Evolutionary conservation across 1,140 invertebrate genomes (phyloP).

Genomic region (Sitodiplosis mosellana): DNA sequence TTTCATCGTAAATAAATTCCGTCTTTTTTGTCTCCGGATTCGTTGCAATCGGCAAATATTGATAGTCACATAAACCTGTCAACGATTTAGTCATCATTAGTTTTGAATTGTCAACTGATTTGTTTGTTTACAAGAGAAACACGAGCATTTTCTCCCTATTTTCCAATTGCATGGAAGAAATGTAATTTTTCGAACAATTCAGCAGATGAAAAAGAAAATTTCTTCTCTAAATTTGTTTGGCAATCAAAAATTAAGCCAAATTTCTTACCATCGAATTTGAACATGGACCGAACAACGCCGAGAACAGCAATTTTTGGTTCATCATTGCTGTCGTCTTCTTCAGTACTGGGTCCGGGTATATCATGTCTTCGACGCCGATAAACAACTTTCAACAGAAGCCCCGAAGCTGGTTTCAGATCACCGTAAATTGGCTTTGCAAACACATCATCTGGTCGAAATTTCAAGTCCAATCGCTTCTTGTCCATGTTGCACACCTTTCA

Average conservation of each 20-base stretch:
- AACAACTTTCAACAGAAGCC: slow-evolving; percentile 55
- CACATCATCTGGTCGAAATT: slow-evolving; percentile 68
- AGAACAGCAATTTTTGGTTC: slow-evolving; percentile 37
- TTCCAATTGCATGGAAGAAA: no score
- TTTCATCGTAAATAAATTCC: slow-evolving; percentile 41
- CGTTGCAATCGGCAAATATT: slow-evolving; percentile 58
- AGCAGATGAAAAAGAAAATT: no score
- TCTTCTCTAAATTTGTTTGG: no score
- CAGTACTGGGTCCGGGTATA: slow-evolving; percentile 11
- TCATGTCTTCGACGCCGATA: slow-evolving; percentile 29
- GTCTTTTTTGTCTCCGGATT: slow-evolving; percentile 22
- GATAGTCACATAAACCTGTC: slow-evolving; percentile 71
- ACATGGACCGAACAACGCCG: slow-evolving; percentile 36
- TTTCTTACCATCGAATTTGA: slow-evolving; percentile 59
- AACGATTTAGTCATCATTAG: no score
- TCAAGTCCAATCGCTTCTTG: slow-evolving; percentile 52
- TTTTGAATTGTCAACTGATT: no score
- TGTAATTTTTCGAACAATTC: no score
- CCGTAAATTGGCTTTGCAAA: slow-evolving; percentile 64
- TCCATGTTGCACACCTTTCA: slow-evolving; percentile 21
- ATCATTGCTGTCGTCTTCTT: slow-evolving; percentile 5
- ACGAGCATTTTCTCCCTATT: no score
- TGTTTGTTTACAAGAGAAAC: no score
- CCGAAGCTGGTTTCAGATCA: slow-evolving; percentile 41
- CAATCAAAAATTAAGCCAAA: no score